phyloP scores from a whole-genome alignment of 1,140 invertebrate species.

The Conopomorpha cramerella region DNA sequence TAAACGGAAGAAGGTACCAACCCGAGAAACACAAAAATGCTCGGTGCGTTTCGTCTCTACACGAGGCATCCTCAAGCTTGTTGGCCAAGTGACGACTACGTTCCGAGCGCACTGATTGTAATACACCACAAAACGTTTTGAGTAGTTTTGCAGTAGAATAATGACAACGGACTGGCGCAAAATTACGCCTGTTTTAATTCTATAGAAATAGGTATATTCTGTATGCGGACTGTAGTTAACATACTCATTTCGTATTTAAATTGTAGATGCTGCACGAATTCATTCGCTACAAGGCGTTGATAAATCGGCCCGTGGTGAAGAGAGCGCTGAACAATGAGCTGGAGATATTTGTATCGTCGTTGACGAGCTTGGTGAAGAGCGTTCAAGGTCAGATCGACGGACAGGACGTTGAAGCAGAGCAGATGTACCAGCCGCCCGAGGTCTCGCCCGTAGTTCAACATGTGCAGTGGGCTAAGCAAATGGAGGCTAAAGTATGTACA shows the following conservation, averaged over 20 bases:
- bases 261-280: constrained; percentile 58
- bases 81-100: no score
- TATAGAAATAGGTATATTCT: not conserved
- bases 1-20: no score
- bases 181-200: no score
- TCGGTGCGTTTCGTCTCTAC: no score
- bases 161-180: no score
- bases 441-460: constrained; percentile 61
- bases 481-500: constrained; percentile 62
- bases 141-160: no score
- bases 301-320: constrained; percentile 61
- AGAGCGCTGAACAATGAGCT: constrained; percentile 76
- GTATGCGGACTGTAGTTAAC: not conserved
- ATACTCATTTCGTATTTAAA: not conserved
- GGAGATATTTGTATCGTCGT: constrained; percentile 80
- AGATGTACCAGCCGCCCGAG: constrained; percentile 48
- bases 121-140: no score
- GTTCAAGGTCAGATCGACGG: constrained; percentile 41
- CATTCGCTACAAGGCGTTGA: constrained; percentile 57
- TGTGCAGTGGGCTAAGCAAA: constrained; percentile 64
- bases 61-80: no score
- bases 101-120: no score
- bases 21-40: no score
- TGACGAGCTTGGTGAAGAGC: constrained; percentile 66
- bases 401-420: constrained; percentile 37